Evolutionary conservation across 1,140 invertebrate genomes (phyloP), one percentile per base, ranked within the genome.

Genomic region (Psix sp.): DNA sequence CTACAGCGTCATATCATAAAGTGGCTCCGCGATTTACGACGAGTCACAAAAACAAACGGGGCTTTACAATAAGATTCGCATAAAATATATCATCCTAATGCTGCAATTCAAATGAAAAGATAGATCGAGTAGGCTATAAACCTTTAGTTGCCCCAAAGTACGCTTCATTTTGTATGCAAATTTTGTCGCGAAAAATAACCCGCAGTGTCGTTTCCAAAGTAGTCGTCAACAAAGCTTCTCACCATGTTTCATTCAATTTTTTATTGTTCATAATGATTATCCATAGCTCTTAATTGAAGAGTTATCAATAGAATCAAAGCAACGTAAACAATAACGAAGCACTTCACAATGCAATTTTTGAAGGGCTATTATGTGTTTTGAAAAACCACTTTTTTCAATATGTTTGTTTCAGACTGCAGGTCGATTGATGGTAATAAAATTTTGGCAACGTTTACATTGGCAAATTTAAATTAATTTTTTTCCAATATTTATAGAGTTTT

Each of bases 51-150:
- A 46, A 65, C 49, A 65, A 65, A 54, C 33, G 14, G 6, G 42
- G 52, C 46, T 59, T 51, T 51, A 57, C 65, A 51, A 59, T 57
- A 67, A 57, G 16, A 38, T 49, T 43, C 43, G 13, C 45, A 48
- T 59, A 40, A 65, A 65, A 54, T 65, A 65, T 46, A 54, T 54
- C 46, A 68, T 57, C 59, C 15, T 21, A 13, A 45, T 48, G 35
- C 45, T 45, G 35, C 36, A 59, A 59, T 68, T 59, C 39, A 68
- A 36, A 59, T 59, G 38, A 51, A 68, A 38, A 20, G 51, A 68
- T n/a, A 51, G 43, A 68, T 36, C 52, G 63, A 68, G 59, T 31
- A 68, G 46, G 46, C 38, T 24, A 59, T 68, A 59, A 68, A 68
- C 52, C 18, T 45, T 59, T 38, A 38, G 21, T 43, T 26, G 18